phyloP scores from a whole-genome alignment of 1,140 invertebrate species.

The Lethocerus indicus region DNA sequence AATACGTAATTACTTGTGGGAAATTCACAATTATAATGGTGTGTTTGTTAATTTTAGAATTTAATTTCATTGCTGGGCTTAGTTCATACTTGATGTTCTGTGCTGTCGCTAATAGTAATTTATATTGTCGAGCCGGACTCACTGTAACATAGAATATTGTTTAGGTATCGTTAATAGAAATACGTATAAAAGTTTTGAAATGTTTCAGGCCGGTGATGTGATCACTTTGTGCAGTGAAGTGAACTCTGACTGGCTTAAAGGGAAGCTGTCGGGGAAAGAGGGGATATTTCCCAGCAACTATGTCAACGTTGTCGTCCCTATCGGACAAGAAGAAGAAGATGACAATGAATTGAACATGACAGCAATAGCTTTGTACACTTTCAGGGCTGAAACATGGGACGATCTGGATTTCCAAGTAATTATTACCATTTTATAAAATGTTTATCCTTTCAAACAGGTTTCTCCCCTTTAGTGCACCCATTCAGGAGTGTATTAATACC shows the following conservation, averaged over 20 bases:
- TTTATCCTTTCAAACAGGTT: not conserved
- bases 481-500: not conserved
- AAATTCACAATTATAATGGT: too few relatives aligned
- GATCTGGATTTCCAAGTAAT: slow-evolving; percentile 38
- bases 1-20: too few relatives aligned
- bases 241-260: slow-evolving; percentile 65
- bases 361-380: slow-evolving; percentile 39
- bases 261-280: slow-evolving; percentile 37
- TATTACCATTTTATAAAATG: not conserved
- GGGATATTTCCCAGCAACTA: slow-evolving; percentile 71
- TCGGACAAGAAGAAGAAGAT: not conserved
- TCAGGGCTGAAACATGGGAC: slow-evolving; percentile 36
- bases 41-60: not conserved
- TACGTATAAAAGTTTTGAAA: not conserved
- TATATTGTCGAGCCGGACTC: not conserved
- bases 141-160: not conserved
- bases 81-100: not conserved
- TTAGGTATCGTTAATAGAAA: not conserved
- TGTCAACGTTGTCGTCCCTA: slow-evolving; percentile 35
- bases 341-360: slow-evolving; percentile 4
- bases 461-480: not conserved
- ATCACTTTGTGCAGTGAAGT: slow-evolving; percentile 46
- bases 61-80: not conserved
- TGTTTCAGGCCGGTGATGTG: slow-evolving; percentile 44
- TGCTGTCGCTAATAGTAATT: not conserved